Percentiles rank a stretch among this genome's conserved stretches.
These are phyloP conservation scores for Pleuronectes platessa DNA, from an alignment of 2,113 vertebrate species.

Conservation along the genomic window DNA sequence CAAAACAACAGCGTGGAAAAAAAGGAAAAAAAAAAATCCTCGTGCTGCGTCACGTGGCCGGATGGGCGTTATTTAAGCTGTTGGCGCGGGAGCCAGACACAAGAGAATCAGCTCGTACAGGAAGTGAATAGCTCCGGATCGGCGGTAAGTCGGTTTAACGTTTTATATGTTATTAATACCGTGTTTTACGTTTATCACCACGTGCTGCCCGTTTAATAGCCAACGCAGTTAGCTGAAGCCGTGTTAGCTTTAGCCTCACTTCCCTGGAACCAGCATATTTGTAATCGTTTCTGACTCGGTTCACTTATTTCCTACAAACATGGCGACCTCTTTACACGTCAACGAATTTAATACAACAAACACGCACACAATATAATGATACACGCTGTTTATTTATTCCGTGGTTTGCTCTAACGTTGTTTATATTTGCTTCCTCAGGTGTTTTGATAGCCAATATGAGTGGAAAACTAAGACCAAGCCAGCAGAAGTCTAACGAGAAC, in stretches of 20 bases:
- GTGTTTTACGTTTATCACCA: rapidly evolving
- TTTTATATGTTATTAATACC: background rate
- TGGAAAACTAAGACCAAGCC: slow-evolving; percentile 76
- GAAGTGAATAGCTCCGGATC: rapidly evolving
- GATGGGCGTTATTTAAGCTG: slow-evolving; percentile 74
- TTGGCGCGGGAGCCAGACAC: slow-evolving; percentile 65
- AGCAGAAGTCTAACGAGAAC: slow-evolving; percentile 73
- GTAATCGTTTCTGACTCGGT: background rate
- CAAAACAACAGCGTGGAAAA: background rate
- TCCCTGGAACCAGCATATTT: background rate
- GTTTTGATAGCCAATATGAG: slow-evolving; percentile 68
- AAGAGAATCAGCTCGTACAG: background rate
- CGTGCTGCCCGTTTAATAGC: rapidly evolving
- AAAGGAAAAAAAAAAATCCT: background rate
- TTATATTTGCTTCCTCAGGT: background rate
- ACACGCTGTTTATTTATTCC: too few species aligned
- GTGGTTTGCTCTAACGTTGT: too few species aligned
- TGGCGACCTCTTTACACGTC: background rate
- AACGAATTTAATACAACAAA: too few species aligned
- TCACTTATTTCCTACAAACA: background rate
- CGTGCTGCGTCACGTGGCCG: slow-evolving; percentile 35
- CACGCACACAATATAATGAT: too few species aligned
- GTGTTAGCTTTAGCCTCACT: background rate
- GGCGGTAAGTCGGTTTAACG: background rate
- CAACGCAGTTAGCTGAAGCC: rapidly evolving